Evolutionary conservation across 2,797 vertebrate genomes (phyloP).

Genomic region (Sebastiscus albofasciatus): DNA sequence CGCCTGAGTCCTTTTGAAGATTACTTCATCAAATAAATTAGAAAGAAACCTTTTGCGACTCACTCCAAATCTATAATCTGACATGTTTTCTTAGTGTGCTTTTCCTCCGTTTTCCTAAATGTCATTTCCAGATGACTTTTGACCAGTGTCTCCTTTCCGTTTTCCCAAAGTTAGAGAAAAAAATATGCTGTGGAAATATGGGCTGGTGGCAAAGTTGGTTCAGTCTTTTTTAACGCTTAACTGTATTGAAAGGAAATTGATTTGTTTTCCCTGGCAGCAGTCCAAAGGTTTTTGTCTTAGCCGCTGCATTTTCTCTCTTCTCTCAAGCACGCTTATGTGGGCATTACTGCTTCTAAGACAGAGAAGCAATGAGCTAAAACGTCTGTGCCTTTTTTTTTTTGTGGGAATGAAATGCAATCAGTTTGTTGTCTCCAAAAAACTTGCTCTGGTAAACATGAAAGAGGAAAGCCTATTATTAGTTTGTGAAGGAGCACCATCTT

Average conservation of each 20-base stretch:
- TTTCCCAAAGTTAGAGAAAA: slow-evolving; percentile 30
- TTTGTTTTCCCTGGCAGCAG: slow-evolving; percentile 63
- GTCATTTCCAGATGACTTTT: slow-evolving; percentile 79
- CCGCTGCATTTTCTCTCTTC: slow-evolving; percentile 39
- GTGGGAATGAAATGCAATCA: slow-evolving; percentile 30
- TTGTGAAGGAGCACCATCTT: slow-evolving; percentile 41
- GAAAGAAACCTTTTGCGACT: not conserved
- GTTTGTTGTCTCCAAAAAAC: slow-evolving; percentile 23
- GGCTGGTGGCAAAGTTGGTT: slow-evolving; percentile 21
- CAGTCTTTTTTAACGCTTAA: slow-evolving; percentile 27
- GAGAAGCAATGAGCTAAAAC: slow-evolving; percentile 20
- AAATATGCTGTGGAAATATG: slow-evolving; percentile 53
- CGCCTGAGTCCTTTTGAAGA: not conserved
- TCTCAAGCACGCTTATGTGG: slow-evolving; percentile 38
- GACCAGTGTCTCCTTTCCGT: slow-evolving; percentile 50
- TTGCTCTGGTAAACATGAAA: slow-evolving; percentile 51
- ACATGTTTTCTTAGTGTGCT: slow-evolving; percentile 22
- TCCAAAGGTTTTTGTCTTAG: slow-evolving; percentile 60
- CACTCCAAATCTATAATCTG: not conserved
- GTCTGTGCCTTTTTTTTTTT: slow-evolving; percentile 31
- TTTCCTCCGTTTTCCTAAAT: slow-evolving; percentile 61
- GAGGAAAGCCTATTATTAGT: slow-evolving; percentile 49
- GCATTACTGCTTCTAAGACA: slow-evolving; percentile 23
- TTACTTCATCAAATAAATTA: slow-evolving; percentile 7
- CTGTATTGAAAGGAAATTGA: slow-evolving; percentile 55